A percentile compares a stretch with the other conserved stretches of the same genome.
phyloP scores from a whole-genome alignment of 1,140 invertebrate species.

The Pseudachorutes palmiensis region DNA sequence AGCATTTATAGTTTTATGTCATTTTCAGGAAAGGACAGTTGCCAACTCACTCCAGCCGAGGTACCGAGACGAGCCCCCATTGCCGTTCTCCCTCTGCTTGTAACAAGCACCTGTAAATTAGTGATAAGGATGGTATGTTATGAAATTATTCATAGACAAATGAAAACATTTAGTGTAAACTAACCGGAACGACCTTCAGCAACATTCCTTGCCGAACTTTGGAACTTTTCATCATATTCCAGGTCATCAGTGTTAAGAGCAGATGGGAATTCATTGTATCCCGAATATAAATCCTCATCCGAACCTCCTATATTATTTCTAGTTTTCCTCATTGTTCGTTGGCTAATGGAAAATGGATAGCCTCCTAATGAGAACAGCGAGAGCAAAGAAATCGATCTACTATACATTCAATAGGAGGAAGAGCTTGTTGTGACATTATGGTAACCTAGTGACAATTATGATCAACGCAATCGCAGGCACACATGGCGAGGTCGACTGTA shows the following conservation, averaged over 20 bases:
- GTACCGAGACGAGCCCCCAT: conserved; percentile 48
- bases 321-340: background rate
- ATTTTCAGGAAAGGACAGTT: too few relatives aligned
- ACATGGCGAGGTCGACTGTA: too few relatives aligned
- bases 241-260: conserved; percentile 56
- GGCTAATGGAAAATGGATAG: too few relatives aligned
- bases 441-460: too few relatives aligned
- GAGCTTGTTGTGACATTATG: too few relatives aligned
- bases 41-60: conserved; percentile 46
- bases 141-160: too few relatives aligned
- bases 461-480: too few relatives aligned
- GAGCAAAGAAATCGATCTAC: too few relatives aligned
- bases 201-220: conserved; percentile 46
- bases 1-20: too few relatives aligned
- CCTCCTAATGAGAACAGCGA: too few relatives aligned
- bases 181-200: conserved; percentile 36
- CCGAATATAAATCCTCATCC: conserved; percentile 56
- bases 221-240: conserved; percentile 54
- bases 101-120: background rate
- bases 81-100: conserved; percentile 1
- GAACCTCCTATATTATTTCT: background rate
- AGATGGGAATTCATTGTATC: conserved; percentile 59
- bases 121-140: background rate
- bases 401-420: too few relatives aligned
- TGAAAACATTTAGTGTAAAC: background rate